These are phyloP conservation scores for Opisthograptis luteolata DNA, from an alignment of 2,888 invertebrate species.

Conservation along the genomic window DNA sequence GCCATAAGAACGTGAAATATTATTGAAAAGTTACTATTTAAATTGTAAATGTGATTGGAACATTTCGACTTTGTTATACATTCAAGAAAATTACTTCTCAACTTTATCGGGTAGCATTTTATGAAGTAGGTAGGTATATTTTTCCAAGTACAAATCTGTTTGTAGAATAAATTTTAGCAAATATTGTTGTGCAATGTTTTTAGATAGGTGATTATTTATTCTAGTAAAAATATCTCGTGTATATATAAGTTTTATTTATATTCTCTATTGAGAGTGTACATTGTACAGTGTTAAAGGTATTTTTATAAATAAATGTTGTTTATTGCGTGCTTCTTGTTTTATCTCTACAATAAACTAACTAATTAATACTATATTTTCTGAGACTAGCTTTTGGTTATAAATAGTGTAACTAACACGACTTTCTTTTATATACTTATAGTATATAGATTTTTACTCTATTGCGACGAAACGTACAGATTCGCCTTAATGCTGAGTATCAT, in stretches of 20 bases:
- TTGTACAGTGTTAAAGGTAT: slow-evolving; percentile 66
- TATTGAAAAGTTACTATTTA: not conserved
- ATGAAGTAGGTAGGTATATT: too few species aligned
- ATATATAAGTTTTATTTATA: slow-evolving; percentile 57
- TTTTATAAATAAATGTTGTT: slow-evolving; percentile 72
- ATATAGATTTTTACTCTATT: too few species aligned
- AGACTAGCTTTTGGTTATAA: too few species aligned
- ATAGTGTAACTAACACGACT: too few species aligned
- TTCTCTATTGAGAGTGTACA: slow-evolving; percentile 77
- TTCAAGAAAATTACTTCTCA: too few species aligned
- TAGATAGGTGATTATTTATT: slow-evolving; percentile 49
- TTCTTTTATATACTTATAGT: too few species aligned
- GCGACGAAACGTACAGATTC: too few species aligned
- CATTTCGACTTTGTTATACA: too few species aligned
- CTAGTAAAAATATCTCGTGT: slow-evolving; percentile 52
- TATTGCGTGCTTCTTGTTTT: slow-evolving; percentile 38
- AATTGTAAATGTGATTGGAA: slow-evolving; percentile 1
- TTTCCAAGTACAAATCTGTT: slow-evolving; percentile 57
- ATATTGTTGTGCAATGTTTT: slow-evolving; percentile 51
- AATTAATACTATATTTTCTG: too few species aligned
- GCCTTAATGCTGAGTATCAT: too few species aligned
- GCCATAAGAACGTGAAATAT: slow-evolving; percentile 9
- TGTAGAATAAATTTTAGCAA: too few species aligned
- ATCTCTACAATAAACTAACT: not conserved
- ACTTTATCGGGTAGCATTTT: too few species aligned